Conservation (phyloP, 2,113 vertebrate species). For the Cacatua alba region DNA sequence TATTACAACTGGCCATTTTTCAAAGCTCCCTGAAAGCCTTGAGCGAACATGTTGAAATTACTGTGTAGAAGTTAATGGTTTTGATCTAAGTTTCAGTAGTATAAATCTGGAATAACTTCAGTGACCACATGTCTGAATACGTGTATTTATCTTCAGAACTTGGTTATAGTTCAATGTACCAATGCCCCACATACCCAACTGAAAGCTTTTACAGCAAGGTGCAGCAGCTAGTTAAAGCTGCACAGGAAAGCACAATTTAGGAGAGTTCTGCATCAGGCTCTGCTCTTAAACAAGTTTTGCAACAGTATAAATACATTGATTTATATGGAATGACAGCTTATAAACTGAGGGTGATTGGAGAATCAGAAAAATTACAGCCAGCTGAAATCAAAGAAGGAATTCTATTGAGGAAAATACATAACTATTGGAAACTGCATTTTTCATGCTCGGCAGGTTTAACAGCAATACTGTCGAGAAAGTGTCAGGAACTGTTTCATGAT, state of each 20-base stretch:
- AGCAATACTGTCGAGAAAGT: not conserved
- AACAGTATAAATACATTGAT: not conserved
- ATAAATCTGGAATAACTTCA: slow-evolving; percentile 19
- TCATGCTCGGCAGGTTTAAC: not conserved
- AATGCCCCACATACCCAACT: not conserved
- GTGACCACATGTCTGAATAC: not conserved
- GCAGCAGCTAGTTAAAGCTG: not conserved
- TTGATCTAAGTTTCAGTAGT: slow-evolving; percentile 17
- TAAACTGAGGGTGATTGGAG: not conserved
- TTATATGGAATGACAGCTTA: not conserved
- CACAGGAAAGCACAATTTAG: not conserved
- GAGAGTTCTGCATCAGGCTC: not conserved
- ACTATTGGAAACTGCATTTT: not conserved
- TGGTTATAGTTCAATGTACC: not conserved
- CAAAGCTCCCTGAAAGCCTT: slow-evolving; percentile 4
- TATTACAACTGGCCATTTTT: not conserved
- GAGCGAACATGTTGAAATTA: slow-evolving; percentile 9
- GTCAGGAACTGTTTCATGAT: not conserved
- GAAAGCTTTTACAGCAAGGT: not conserved
- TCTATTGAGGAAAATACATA: not conserved
- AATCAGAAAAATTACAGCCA: not conserved
- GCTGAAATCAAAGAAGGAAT: not conserved
- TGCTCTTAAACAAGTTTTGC: not conserved
- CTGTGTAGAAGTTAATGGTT: not conserved
- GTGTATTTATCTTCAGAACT: not conserved